A percentile compares a stretch with the other conserved stretches of the same genome.
phyloP scores from a whole-genome alignment of 1,140 invertebrate species.

The Drosophila mauritiana region DNA sequence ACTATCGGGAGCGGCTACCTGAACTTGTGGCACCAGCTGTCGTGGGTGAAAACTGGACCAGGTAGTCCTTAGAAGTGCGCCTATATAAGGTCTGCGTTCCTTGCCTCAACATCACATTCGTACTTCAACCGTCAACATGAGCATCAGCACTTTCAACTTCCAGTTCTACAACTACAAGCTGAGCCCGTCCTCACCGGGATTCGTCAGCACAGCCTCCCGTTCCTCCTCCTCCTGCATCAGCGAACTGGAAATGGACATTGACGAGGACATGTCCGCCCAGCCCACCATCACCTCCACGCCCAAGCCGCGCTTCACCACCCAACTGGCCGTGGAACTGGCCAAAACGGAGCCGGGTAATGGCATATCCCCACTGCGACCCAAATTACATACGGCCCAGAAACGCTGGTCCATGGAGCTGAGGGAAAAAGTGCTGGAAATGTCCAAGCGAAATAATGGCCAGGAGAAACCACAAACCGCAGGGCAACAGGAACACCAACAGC shows the following conservation, averaged over 20 bases:
- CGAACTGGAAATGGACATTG: conserved; percentile 79
- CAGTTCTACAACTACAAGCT: conserved; percentile 78
- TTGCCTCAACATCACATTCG: conserved; percentile 29
- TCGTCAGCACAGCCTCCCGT: conserved; percentile 17
- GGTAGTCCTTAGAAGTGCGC: conserved; percentile 10
- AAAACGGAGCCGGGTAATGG: conserved; percentile 8
- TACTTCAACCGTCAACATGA: conserved; percentile 49
- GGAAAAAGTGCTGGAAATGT: conserved; percentile 75
- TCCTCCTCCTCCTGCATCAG: conserved; percentile 50
- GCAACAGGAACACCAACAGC: conserved; percentile 17
- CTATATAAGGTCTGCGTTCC: conserved; percentile 27
- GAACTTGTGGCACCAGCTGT: conserved; percentile 12
- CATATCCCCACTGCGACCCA: conserved; percentile 51
- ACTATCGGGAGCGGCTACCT: neutral
- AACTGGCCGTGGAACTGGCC: conserved; percentile 43
- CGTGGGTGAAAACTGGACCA: conserved; percentile 3
- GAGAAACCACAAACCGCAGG: conserved; percentile 2
- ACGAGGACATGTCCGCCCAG: conserved; percentile 44
- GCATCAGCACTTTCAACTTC: conserved; percentile 76
- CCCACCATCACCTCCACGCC: conserved; percentile 57
- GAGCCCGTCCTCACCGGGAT: conserved; percentile 20
- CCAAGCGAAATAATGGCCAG: conserved; percentile 67
- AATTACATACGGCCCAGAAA: conserved; percentile 63
- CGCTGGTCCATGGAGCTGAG: conserved; percentile 74
- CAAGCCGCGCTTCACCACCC: conserved; percentile 55